phyloP scores from a whole-genome alignment of 2,797 vertebrate genomes.

The Lithobates pipiens region DNA sequence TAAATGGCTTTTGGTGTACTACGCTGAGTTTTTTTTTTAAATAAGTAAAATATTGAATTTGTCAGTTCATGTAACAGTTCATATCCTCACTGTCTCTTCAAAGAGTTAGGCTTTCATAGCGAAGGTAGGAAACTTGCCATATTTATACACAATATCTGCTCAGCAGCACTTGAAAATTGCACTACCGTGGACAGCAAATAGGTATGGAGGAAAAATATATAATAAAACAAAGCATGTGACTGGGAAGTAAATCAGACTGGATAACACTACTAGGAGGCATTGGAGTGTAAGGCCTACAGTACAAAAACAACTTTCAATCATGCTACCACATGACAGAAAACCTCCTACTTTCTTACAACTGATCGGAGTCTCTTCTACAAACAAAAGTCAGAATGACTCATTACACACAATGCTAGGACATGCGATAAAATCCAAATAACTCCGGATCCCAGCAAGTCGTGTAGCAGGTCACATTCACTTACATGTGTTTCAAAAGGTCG shows the following conservation, averaged over 20 bases:
- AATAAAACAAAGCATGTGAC: conserved; percentile 3
- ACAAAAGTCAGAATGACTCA: too few species aligned
- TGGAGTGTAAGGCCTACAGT: background rate
- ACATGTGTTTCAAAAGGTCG: background rate
- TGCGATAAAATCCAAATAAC: background rate
- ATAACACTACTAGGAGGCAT: background rate
- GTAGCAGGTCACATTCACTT: background rate
- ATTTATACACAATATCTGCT: background rate
- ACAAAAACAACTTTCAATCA: background rate
- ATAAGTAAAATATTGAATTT: conserved; percentile 33
- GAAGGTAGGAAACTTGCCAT: background rate
- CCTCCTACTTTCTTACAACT: too few species aligned
- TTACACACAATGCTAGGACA: too few species aligned
- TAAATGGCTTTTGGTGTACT: conserved; percentile 17
- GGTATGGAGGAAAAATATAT: background rate
- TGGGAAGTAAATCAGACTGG: conserved; percentile 1
- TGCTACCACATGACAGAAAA: background rate
- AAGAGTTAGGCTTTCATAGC: conserved; percentile 23
- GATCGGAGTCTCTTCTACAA: background rate
- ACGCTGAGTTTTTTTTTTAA: conserved; percentile 23
- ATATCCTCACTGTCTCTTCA: background rate
- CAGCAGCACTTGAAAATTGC: background rate
- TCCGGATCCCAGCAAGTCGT: background rate
- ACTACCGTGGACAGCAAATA: background rate
- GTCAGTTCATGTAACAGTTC: conserved; percentile 6